A percentile compares a stretch with the other conserved stretches of the same genome.
These are phyloP conservation scores for Tethea ocularis DNA, from an alignment of 2,888 invertebrate genomes.

Conservation along the genomic window DNA sequence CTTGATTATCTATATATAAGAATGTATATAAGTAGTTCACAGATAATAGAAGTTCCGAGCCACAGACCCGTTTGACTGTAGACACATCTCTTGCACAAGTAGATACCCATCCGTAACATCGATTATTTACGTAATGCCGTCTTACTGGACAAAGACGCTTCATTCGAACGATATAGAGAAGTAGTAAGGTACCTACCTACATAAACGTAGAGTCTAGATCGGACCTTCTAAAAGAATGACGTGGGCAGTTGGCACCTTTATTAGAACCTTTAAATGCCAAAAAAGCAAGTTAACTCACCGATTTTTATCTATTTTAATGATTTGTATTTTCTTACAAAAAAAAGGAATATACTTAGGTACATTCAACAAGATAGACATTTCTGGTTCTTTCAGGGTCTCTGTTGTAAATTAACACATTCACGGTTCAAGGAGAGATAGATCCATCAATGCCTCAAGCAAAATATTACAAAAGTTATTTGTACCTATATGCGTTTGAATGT, in stretches of 20 bases:
- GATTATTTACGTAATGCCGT: conserved; percentile 32
- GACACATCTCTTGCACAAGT: conserved; percentile 35
- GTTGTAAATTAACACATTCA: background rate
- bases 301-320: too few relatives aligned
- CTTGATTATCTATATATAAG: too few relatives aligned
- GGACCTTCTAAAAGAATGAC: too few relatives aligned
- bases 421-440: conserved; percentile 1
- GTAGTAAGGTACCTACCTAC: background rate
- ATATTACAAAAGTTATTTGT: background rate
- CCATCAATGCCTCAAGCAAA: background rate
- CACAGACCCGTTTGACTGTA: conserved; percentile 9
- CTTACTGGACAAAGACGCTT: conserved; percentile 13
- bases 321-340: too few relatives aligned
- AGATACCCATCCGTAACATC: conserved; percentile 27
- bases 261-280: too few relatives aligned
- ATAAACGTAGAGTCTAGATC: background rate
- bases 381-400: background rate
- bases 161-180: background rate
- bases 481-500: background rate
- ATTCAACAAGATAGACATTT: too few relatives aligned
- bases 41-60: background rate
- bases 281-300: too few relatives aligned
- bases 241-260: too few relatives aligned
- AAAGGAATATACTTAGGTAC: too few relatives aligned
- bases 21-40: background rate